phyloP scores from a whole-genome alignment of 2,113 vertebrate species.

The Tetrax tetrax region DNA sequence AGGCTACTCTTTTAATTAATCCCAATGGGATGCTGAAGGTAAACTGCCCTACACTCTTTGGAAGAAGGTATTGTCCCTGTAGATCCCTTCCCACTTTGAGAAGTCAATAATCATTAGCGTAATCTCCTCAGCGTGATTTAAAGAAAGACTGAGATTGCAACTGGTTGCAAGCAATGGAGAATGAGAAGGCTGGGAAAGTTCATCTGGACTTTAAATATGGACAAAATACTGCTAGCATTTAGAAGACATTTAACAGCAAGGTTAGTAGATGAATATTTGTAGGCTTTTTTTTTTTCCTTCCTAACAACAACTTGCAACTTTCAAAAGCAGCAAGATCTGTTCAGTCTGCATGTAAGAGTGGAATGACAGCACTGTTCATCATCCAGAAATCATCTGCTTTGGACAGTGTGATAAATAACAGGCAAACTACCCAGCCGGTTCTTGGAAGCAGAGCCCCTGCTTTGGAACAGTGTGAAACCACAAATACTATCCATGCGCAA shows the following conservation, averaged over 20 bases:
- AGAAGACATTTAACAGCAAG: neutral
- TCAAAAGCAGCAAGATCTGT: neutral
- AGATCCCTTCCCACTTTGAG: neutral
- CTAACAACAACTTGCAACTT: neutral
- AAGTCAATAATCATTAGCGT: neutral
- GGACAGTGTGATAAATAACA: conserved; percentile 29
- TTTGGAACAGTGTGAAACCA: conserved; percentile 31
- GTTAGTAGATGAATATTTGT: neutral
- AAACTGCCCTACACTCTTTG: neutral
- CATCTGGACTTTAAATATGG: neutral
- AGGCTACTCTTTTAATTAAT: neutral
- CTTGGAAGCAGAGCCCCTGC: conserved; percentile 33
- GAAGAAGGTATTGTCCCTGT: neutral
- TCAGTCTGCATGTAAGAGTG: neutral
- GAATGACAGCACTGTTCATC: neutral
- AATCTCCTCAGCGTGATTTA: neutral
- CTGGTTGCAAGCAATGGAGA: neutral
- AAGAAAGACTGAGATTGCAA: neutral
- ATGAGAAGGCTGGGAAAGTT: neutral
- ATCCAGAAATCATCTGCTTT: neutral
- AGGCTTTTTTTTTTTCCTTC: neutral
- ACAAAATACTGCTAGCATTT: neutral
- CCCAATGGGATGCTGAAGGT: neutral
- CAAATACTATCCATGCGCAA: conserved; percentile 25
- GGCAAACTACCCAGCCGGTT: neutral